Evolutionary conservation across 1,140 invertebrate species (phyloP).

Genomic region (Antheraea mylitta): DNA sequence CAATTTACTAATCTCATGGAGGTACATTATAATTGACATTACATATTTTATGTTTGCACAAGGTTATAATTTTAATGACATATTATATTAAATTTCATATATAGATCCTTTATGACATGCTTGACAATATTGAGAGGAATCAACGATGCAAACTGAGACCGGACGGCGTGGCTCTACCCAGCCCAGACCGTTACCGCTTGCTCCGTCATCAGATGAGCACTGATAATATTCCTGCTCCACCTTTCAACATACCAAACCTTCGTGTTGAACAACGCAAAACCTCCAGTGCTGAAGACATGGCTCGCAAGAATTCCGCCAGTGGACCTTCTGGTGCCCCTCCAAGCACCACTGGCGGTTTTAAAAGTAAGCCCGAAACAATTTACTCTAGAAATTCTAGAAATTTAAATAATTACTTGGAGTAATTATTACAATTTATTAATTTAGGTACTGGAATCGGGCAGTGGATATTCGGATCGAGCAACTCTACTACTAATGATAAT

Average conservation of each 20-base stretch:
- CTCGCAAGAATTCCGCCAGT: slow-evolving; percentile 88
- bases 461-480: slow-evolving; percentile 81
- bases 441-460: slow-evolving; percentile 79
- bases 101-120: slow-evolving; percentile 93
- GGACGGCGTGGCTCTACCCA: slow-evolving; percentile 87
- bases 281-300: slow-evolving; percentile 93
- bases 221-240: slow-evolving; percentile 91
- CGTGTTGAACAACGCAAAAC: slow-evolving; percentile 92
- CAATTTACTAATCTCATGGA: slow-evolving; percentile 93
- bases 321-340: slow-evolving; percentile 19
- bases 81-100: slow-evolving; percentile 5
- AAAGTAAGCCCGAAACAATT: slow-evolving; percentile 33
- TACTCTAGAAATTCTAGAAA: not conserved
- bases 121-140: slow-evolving; percentile 93
- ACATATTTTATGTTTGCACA: not conserved
- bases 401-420: not conserved
- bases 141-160: slow-evolving; percentile 91
- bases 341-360: slow-evolving; percentile 42
- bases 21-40: slow-evolving; percentile 60
- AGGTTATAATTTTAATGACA: no score
- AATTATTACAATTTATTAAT: slow-evolving; percentile 14
- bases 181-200: slow-evolving; percentile 86
- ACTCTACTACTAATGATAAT: slow-evolving; percentile 80
- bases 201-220: slow-evolving; percentile 91
- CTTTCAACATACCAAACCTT: slow-evolving; percentile 92